Evolutionary conservation across 2,888 invertebrate species (phyloP), one percentile per base, ranked within the genome.

Genomic region (Monochamus alternatus): DNA sequence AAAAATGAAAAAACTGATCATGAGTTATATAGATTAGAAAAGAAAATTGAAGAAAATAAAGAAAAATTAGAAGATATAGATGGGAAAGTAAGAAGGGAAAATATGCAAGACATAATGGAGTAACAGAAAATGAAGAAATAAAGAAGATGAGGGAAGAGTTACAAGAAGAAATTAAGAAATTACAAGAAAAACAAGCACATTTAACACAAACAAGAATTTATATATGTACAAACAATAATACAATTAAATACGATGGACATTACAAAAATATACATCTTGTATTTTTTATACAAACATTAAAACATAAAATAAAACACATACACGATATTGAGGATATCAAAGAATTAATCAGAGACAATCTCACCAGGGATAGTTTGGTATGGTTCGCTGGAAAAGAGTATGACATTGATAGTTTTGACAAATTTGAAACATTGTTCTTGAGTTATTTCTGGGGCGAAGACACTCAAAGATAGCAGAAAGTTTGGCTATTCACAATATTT

Each of bases 281-380:
- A 58, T 5, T 44, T 2, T 60, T 31, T 32, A 71, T 65, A 51
- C 30, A 31, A n/a, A 65, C 10, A 47, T 3, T 51, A 14, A 65
- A 65, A 65, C 2, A 65, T 5, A 65, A 65, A 65, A 31, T 51
- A 3, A 47, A 47, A 47, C 9, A 47, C 8, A 3, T 47, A 47
- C 10, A 12, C 8, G 12, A 47, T 47, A 47, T 47, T 3, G 47
- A 43, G 52, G 64, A 70, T 74, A 74, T 74, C 64, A 47, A 47
- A 63, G 69, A 69, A 64, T 14, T 69, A 32, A 69, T 74, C 70
- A 75, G 71, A 71, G 75, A 66, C 8, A 12, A 12, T 47, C 12
- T 47, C 3, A 47, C 8, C 12, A 47, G 8, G 3, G 12, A 8
- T 3, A 12, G 10, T 10, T 47, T 47, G 12, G 8, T 12, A 9